These are phyloP conservation scores for Brachionus plicatilis DNA, from an alignment of 1,140 invertebrate species.

Conservation along the genomic window DNA sequence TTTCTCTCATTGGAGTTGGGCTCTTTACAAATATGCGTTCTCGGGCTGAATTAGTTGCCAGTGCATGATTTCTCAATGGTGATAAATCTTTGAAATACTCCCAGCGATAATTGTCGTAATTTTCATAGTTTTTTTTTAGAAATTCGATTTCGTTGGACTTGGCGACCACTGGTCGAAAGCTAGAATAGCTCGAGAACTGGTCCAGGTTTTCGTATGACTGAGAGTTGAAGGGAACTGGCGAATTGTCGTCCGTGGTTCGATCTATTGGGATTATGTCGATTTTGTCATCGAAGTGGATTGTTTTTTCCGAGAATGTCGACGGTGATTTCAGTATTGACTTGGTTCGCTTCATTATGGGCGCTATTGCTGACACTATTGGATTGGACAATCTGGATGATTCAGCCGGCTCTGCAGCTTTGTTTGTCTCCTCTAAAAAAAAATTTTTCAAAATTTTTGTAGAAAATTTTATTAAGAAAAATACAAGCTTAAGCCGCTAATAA, in stretches of 20 bases:
- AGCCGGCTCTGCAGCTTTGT: not conserved
- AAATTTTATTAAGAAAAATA: not conserved
- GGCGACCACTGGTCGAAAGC: not conserved
- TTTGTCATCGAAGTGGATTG: slow-evolving; percentile 34
- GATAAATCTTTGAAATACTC: slow-evolving; percentile 3
- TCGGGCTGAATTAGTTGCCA: not conserved
- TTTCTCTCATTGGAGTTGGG: slow-evolving; percentile 37
- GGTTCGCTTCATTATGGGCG: slow-evolving; percentile 8
- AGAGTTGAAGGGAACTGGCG: not conserved
- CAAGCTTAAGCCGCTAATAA: not conserved
- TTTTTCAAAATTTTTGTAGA: not conserved
- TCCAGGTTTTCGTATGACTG: not conserved
- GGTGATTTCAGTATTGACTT: slow-evolving; percentile 39
- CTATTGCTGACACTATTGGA: not conserved
- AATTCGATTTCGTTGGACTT: slow-evolving; percentile 6
- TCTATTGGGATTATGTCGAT: slow-evolving; percentile 21
- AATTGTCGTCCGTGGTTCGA: not conserved
- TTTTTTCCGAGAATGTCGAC: slow-evolving; percentile 17
- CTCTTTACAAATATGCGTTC: slow-evolving; percentile 27
- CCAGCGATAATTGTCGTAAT: not conserved
- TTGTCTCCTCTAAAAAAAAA: not conserved
- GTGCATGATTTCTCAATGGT: not conserved
- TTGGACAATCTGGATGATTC: not conserved
- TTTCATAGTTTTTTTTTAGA: slow-evolving; percentile 27
- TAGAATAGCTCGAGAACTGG: not conserved